Percentiles rank a stretch among this genome's conserved stretches.
Evolutionary conservation across 2,797 vertebrate species (phyloP).

Genomic region (Choloepus didactylus): DNA sequence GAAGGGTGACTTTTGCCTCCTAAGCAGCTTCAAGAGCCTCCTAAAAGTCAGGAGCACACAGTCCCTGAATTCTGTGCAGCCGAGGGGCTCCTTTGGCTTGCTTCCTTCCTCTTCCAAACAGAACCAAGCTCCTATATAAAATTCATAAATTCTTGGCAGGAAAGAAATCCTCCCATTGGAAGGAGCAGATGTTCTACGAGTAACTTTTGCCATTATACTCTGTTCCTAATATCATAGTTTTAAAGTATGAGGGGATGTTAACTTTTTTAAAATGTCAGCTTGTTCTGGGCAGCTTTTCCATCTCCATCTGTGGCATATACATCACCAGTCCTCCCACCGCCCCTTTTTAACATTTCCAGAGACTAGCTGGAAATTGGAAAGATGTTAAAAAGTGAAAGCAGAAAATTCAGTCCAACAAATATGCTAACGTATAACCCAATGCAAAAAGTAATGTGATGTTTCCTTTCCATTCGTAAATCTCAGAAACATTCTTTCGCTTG

Average conservation of each 20-base stretch:
- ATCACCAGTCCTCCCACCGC: slow-evolving; percentile 33
- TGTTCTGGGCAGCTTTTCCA: slow-evolving; percentile 75
- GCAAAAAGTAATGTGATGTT: slow-evolving; percentile 10
- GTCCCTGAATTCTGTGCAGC: not conserved
- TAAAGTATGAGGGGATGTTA: slow-evolving; percentile 70
- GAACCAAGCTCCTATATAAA: slow-evolving; percentile 84
- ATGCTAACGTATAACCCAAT: slow-evolving; percentile 65
- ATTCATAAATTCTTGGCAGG: slow-evolving; percentile 83
- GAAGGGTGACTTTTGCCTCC: not conserved
- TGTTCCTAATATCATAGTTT: slow-evolving; percentile 73
- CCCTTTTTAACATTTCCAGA: slow-evolving; percentile 74
- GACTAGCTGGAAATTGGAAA: slow-evolving; percentile 71
- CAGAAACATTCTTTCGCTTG: not conserved
- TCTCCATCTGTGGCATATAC: slow-evolving; percentile 68
- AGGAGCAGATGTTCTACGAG: slow-evolving; percentile 79
- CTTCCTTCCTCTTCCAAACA: slow-evolving; percentile 70
- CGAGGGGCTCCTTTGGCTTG: slow-evolving; percentile 51
- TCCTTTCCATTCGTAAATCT: slow-evolving; percentile 19
- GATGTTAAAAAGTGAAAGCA: slow-evolving; percentile 74
- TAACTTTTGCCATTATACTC: slow-evolving; percentile 81
- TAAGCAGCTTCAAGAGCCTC: not conserved
- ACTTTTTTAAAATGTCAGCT: slow-evolving; percentile 71
- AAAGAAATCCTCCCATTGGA: slow-evolving; percentile 77
- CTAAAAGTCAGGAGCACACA: not conserved
- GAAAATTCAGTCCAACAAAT: slow-evolving; percentile 76